Evolutionary conservation across 1,140 invertebrate genomes (phyloP).

Genomic region (Drosophila sproati): DNA sequence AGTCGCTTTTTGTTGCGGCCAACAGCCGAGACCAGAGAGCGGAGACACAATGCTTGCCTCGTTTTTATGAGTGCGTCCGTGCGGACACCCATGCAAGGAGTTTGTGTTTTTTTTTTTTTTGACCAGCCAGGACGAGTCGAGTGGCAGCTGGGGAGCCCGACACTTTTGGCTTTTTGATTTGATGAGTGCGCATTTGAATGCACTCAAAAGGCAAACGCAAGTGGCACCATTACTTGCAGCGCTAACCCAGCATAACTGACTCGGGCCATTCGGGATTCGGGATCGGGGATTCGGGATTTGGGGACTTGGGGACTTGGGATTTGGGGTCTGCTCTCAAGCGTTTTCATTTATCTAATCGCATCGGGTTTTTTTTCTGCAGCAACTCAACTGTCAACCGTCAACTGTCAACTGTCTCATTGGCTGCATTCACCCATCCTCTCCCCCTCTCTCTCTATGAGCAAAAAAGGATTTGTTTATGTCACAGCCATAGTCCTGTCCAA

Average conservation of each 20-base stretch:
- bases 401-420: too few relatives aligned
- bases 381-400: neutral
- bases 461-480: too few relatives aligned
- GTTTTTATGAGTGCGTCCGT: constrained; percentile 36
- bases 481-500: too few relatives aligned
- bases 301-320: neutral
- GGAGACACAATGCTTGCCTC: neutral
- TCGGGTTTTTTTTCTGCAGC: neutral
- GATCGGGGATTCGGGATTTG: neutral
- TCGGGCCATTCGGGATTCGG: neutral
- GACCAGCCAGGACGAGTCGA: constrained; percentile 10
- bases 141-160: constrained; percentile 36
- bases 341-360: constrained; percentile 22
- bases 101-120: neutral
- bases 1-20: constrained; percentile 49
- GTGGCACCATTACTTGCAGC: constrained; percentile 45
- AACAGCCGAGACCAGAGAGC: neutral
- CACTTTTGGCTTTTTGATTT: constrained; percentile 54
- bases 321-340: neutral
- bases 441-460: too few relatives aligned
- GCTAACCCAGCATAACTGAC: constrained; percentile 24
- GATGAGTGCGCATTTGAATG: constrained; percentile 57
- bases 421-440: too few relatives aligned
- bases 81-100: neutral
- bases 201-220: constrained; percentile 39